phyloP scores from a whole-genome alignment of 1,140 invertebrate genomes.

The Heliothis virescens region DNA sequence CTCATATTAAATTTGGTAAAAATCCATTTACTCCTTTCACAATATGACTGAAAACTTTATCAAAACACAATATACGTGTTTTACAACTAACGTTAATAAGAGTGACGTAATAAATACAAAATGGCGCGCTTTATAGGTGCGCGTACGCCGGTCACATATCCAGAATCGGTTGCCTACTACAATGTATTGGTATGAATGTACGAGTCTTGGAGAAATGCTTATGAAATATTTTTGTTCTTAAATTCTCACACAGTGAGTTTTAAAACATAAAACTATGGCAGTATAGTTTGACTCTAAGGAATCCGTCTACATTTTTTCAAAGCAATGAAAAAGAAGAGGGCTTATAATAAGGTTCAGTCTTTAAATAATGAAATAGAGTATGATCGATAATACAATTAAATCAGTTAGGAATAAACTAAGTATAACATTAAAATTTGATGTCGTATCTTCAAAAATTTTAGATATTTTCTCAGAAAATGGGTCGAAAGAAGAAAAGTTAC shows the following conservation, averaged over 20 bases:
- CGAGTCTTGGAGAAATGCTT: constrained; percentile 16
- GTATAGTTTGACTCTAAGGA: no score
- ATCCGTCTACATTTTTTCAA: no score
- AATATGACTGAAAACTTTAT: constrained; percentile 85
- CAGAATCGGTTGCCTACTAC: constrained; percentile 47
- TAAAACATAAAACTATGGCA: no score
- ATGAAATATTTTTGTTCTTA: neutral
- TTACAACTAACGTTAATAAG: constrained; percentile 81
- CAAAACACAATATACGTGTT: constrained; percentile 84
- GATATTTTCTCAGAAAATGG: no score
- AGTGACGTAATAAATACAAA: constrained; percentile 77
- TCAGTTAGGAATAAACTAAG: no score
- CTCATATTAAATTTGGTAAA: constrained; percentile 75
- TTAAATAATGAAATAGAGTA: neutral
- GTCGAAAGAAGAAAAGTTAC: no score
- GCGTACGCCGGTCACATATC: constrained; percentile 48
- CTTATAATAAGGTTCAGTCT: constrained; percentile 1
- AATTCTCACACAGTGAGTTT: neutral
- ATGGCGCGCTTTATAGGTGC: constrained; percentile 47
- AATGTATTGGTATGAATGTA: neutral
- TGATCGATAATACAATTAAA: neutral
- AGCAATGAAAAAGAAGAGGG: neutral
- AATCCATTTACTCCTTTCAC: constrained; percentile 82
- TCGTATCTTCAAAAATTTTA: neutral
- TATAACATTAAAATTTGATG: neutral